A percentile compares a stretch with the other conserved stretches of the same genome.
Evolutionary conservation across 1,140 invertebrate genomes (phyloP).

Genomic region (Octopus sinensis): DNA sequence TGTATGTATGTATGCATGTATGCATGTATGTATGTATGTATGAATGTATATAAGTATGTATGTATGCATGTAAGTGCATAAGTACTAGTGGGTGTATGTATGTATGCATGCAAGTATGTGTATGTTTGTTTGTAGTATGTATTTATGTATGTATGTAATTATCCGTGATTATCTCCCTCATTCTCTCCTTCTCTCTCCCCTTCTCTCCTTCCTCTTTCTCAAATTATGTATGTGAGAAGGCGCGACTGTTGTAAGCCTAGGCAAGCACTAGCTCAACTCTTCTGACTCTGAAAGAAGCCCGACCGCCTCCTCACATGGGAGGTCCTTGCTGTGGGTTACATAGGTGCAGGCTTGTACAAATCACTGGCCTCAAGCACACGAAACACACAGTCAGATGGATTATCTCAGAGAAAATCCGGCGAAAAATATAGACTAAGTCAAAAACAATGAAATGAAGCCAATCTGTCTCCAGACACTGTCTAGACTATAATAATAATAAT

Average conservation of each 20-base stretch:
- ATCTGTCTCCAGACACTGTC: too few relatives aligned
- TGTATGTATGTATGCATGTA: conserved; percentile 27
- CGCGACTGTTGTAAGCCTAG: too few relatives aligned
- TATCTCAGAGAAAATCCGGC: background rate
- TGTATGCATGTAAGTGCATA: conserved; percentile 10
- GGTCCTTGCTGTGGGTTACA: too few relatives aligned
- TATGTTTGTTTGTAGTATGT: background rate
- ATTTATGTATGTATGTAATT: background rate
- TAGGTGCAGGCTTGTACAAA: too few relatives aligned
- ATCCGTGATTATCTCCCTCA: background rate
- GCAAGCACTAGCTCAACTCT: too few relatives aligned
- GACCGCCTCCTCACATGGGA: too few relatives aligned
- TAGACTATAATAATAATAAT: too few relatives aligned
- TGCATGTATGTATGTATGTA: conserved; percentile 27
- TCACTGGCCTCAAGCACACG: too few relatives aligned
- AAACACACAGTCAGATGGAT: conserved; percentile 11
- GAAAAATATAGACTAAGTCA: conserved; percentile 6
- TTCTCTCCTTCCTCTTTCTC: too few relatives aligned
- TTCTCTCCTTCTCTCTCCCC: too few relatives aligned
- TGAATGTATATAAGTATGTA: conserved; percentile 31
- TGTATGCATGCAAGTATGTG: conserved; percentile 30
- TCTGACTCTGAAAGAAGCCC: too few relatives aligned
- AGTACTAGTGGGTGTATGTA: conserved; percentile 30
- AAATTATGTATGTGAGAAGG: too few relatives aligned
- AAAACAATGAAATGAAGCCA: background rate